phyloP scores from a whole-genome alignment of 2,797 vertebrate species.

The Onychomys arenicola region DNA sequence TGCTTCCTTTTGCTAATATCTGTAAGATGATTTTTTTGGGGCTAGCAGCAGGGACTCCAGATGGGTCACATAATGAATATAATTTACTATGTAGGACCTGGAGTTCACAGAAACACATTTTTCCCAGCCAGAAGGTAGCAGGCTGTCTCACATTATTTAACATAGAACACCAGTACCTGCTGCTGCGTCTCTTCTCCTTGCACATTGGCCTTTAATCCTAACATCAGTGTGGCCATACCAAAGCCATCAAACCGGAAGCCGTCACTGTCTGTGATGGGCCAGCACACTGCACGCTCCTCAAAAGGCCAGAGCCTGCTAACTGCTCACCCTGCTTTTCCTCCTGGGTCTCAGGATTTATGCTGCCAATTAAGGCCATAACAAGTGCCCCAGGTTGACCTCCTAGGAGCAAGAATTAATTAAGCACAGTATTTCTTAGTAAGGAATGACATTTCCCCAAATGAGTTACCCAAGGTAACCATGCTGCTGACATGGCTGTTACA shows the following conservation, averaged over 20 bases:
- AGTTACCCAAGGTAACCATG: conserved; percentile 79
- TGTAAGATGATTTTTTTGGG: conserved; percentile 85
- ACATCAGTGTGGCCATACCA: conserved; percentile 81
- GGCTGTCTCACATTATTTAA: conserved; percentile 84
- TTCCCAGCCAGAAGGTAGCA: conserved; percentile 79
- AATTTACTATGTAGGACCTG: conserved; percentile 87
- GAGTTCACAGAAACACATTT: conserved; percentile 84
- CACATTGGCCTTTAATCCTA: conserved; percentile 83
- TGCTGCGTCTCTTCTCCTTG: conserved; percentile 80
- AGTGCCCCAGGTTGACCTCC: conserved; percentile 89
- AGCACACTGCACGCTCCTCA: conserved; percentile 66
- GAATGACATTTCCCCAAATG: conserved; percentile 87
- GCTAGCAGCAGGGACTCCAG: conserved; percentile 87
- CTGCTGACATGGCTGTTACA: conserved; percentile 74
- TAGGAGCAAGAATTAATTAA: conserved; percentile 90
- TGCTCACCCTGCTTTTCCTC: conserved; percentile 79
- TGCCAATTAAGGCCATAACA: conserved; percentile 90
- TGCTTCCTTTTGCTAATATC: conserved; percentile 86
- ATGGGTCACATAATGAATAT: conserved; percentile 87
- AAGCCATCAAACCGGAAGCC: conserved; percentile 84
- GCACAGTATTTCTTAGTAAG: conserved; percentile 89
- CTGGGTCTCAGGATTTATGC: conserved; percentile 89
- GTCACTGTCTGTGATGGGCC: conserved; percentile 71
- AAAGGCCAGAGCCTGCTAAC: conserved; percentile 82
- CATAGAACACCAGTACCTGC: conserved; percentile 78